Percentiles rank a stretch among this genome's conserved stretches.
phyloP scores from a whole-genome alignment of 2,888 invertebrate species.

The Orchesella flavescens region DNA sequence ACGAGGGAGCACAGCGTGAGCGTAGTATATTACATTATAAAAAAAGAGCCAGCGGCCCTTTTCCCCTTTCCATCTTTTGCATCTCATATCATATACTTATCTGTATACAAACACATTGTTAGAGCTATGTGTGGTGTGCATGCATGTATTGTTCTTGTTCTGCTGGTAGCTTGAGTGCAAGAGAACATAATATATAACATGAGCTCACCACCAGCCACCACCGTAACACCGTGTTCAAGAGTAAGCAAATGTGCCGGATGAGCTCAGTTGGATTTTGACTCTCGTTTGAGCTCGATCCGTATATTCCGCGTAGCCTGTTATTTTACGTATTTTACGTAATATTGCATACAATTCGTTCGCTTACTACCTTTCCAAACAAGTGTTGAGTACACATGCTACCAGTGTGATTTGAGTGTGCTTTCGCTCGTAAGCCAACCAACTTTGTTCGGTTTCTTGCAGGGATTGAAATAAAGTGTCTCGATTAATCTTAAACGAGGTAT shows the following conservation, averaged over 20 bases:
- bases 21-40: constrained; percentile 14
- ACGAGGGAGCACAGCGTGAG: constrained; percentile 51
- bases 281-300: constrained; percentile 45
- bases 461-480: neutral
- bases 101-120: neutral
- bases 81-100: neutral
- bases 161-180: constrained; percentile 10
- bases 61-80: constrained; percentile 37
- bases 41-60: constrained; percentile 46
- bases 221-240: constrained; percentile 42
- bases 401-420: neutral
- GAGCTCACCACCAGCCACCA: constrained; percentile 37
- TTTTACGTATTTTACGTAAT: constrained; percentile 4
- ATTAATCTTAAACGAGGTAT: neutral
- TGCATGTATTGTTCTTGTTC: constrained; percentile 1
- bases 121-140: neutral
- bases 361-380: neutral
- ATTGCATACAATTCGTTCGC: neutral
- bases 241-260: constrained; percentile 54
- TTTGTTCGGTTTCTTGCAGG: neutral
- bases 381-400: too few relatives aligned
- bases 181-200: too few relatives aligned
- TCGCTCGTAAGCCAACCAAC: neutral
- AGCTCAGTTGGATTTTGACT: constrained; percentile 59
- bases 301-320: constrained; percentile 12